These are phyloP conservation scores for Loxodonta africana DNA, from an alignment of 2,113 vertebrate genomes.

Conservation along the genomic window DNA sequence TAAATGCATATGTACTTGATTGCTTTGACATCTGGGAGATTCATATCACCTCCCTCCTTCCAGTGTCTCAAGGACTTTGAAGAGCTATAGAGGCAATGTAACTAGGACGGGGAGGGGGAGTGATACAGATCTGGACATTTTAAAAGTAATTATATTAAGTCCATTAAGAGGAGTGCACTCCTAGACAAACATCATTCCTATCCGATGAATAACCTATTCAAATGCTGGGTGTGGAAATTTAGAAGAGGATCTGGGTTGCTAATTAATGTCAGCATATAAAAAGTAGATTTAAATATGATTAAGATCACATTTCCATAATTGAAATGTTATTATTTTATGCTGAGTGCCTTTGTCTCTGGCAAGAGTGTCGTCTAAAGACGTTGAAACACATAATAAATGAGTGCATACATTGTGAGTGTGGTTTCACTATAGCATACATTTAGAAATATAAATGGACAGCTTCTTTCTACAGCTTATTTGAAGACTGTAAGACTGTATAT, in stretches of 20 bases:
- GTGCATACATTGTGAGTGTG: neutral
- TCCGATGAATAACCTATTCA: slow-evolving; percentile 51
- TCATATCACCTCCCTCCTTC: neutral
- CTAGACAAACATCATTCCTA: slow-evolving; percentile 48
- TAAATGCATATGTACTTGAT: neutral
- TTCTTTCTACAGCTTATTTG: slow-evolving; percentile 47
- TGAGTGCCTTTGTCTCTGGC: slow-evolving; percentile 48
- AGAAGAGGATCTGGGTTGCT: slow-evolving; percentile 5
- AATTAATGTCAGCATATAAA: slow-evolving; percentile 61
- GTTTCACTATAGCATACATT: neutral
- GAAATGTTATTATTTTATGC: slow-evolving; percentile 73
- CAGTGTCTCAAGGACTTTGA: neutral
- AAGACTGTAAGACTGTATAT: neutral
- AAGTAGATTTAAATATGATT: slow-evolving; percentile 63
- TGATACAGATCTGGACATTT: slow-evolving; percentile 6
- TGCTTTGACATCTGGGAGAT: neutral
- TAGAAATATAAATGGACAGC: slow-evolving; percentile 26
- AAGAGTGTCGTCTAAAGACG: slow-evolving; percentile 42
- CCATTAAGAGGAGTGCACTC: slow-evolving; percentile 48
- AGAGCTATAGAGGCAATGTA: neutral
- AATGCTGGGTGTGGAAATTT: neutral
- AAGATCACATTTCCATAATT: slow-evolving; percentile 67
- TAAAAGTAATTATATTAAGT: slow-evolving; percentile 52
- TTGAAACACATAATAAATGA: slow-evolving; percentile 34
- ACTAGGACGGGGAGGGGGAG: neutral